Conservation (phyloP, 2,888 invertebrate genomes). For the Drosophila crucigera region DNA sequence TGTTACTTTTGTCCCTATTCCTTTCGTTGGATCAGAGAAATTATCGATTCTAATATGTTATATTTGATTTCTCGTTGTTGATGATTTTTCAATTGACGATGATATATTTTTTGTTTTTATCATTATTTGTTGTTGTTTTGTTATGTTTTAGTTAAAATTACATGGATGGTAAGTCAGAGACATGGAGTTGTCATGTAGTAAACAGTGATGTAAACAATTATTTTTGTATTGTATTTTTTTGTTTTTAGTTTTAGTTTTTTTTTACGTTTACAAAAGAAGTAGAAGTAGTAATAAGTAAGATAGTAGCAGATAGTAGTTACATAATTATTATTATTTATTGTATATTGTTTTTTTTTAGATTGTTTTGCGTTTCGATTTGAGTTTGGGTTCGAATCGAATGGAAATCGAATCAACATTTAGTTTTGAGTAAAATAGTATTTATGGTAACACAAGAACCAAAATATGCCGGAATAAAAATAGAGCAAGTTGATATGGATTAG, state of each 20-base stretch:
- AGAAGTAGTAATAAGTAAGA: constrained; percentile 68
- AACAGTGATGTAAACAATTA: constrained; percentile 53
- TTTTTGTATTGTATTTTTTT: constrained; percentile 23
- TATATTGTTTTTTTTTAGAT: constrained; percentile 17
- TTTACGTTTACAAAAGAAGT: constrained; percentile 64
- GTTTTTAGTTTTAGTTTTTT: constrained; percentile 13
- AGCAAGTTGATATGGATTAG: constrained; percentile 85
- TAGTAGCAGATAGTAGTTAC: constrained; percentile 71
- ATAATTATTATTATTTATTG: constrained; percentile 53
- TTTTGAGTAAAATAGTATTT: constrained; percentile 26
- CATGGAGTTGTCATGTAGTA: constrained; percentile 43
- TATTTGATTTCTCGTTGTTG: constrained; percentile 20
- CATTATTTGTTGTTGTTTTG: constrained; percentile 28
- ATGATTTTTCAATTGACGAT: constrained; percentile 20
- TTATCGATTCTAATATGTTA: not conserved
- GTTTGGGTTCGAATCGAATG: constrained; percentile 26
- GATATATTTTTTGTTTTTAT: constrained; percentile 8
- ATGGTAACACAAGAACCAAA: constrained; percentile 72
- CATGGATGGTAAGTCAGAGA: constrained; percentile 43
- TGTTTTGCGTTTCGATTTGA: constrained; percentile 19
- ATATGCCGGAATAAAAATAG: constrained; percentile 82
- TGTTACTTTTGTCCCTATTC: constrained; percentile 7
- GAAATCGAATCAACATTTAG: constrained; percentile 9
- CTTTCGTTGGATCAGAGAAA: not conserved
- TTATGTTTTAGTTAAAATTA: constrained; percentile 29